Conservation (phyloP, 2,113 vertebrate genomes). For the Sceloporus undulatus region DNA sequence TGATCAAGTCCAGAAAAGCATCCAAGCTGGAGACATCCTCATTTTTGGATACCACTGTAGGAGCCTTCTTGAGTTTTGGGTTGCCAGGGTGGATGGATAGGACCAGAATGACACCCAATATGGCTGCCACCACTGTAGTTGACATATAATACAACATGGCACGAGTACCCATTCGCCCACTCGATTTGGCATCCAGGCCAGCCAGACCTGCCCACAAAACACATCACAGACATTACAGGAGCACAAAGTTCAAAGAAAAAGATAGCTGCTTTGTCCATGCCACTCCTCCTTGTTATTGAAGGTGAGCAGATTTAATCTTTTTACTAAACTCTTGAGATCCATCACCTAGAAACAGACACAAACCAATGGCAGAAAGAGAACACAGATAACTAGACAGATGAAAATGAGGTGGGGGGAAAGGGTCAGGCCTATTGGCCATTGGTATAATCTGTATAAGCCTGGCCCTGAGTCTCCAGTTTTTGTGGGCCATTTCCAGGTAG, state of each 20-base stretch:
- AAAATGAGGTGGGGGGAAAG: too few relatives aligned
- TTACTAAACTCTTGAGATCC: not conserved
- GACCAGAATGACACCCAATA: constrained; percentile 86
- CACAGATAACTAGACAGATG: not conserved
- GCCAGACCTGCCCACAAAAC: constrained; percentile 78
- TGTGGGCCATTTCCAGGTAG: too few relatives aligned
- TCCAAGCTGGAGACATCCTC: constrained; percentile 86
- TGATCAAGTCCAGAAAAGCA: constrained; percentile 86
- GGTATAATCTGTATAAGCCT: too few relatives aligned
- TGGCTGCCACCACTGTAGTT: constrained; percentile 84
- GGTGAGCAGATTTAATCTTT: not conserved
- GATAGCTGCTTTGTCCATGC: too few relatives aligned
- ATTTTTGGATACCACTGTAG: constrained; percentile 52
- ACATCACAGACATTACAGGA: not conserved
- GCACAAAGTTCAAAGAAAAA: not conserved
- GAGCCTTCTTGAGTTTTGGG: constrained; percentile 76
- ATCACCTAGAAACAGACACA: not conserved
- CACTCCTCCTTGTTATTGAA: not conserved
- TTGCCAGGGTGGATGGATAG: constrained; percentile 86
- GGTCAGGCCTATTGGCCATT: too few relatives aligned
- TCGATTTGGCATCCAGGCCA: constrained; percentile 84
- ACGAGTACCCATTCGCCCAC: constrained; percentile 85
- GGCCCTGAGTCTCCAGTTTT: too few relatives aligned
- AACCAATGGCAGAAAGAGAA: not conserved
- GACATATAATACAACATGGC: constrained; percentile 89